Conservation (phyloP, 1,140 invertebrate species). For the Dinothrombium tinctorium region DNA sequence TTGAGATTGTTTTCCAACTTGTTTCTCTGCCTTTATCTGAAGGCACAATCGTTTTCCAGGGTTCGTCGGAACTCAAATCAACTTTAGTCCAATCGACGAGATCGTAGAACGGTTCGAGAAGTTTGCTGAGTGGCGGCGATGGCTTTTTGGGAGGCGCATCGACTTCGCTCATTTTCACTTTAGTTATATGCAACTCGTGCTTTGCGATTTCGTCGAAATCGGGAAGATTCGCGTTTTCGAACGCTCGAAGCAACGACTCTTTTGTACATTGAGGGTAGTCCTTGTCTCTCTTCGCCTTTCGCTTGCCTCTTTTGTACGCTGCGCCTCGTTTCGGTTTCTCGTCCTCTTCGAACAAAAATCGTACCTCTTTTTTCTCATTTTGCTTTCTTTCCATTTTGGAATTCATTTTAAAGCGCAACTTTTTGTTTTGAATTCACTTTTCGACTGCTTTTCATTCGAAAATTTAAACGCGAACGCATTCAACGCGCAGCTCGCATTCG, state of each 20-base stretch:
- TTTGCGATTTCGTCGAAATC: constrained; percentile 7
- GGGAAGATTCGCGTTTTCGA: constrained; percentile 1
- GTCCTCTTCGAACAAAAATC: too few relatives aligned
- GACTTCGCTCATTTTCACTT: not conserved
- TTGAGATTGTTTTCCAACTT: too few relatives aligned
- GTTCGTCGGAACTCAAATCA: not conserved
- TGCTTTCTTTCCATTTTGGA: too few relatives aligned
- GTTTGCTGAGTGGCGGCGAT: not conserved
- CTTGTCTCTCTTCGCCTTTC: too few relatives aligned
- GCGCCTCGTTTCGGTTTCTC: too few relatives aligned
- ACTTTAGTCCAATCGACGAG: not conserved
- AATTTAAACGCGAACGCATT: too few relatives aligned
- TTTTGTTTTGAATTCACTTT: too few relatives aligned
- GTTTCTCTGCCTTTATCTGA: not conserved
- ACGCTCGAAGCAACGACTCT: constrained; percentile 4
- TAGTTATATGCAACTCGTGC: not conserved
- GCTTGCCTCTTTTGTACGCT: too few relatives aligned
- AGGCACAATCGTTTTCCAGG: not conserved
- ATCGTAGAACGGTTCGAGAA: constrained; percentile 1
- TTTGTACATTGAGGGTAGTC: constrained; percentile 4
- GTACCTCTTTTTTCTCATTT: too few relatives aligned
- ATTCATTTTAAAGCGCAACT: too few relatives aligned
- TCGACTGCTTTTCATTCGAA: too few relatives aligned
- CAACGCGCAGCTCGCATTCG: too few relatives aligned
- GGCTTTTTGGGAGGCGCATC: not conserved